Percentiles rank a stretch among this genome's conserved stretches.
Evolutionary conservation across 2,113 vertebrate genomes (phyloP).

Genomic region (Gymnobelideus leadbeateri): DNA sequence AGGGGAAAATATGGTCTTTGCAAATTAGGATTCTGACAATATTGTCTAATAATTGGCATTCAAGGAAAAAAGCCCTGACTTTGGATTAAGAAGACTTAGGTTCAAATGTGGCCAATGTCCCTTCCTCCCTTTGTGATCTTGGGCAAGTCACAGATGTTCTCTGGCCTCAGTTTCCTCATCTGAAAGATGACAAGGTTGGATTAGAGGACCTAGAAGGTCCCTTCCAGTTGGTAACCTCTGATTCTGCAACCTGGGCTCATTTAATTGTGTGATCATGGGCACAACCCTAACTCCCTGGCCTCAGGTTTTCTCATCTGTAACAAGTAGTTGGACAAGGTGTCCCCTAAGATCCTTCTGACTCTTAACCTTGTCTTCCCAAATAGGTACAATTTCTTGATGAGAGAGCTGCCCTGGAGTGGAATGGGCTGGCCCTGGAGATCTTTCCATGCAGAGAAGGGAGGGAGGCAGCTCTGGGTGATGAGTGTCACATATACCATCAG

Average conservation of each 20-base stretch:
- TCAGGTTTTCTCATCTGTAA: background rate
- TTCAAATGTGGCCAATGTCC: background rate
- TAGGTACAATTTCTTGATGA: too few species aligned
- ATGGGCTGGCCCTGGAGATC: too few species aligned
- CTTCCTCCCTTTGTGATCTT: background rate
- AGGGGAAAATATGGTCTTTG: background rate
- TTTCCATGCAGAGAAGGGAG: too few species aligned
- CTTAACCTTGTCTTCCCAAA: background rate
- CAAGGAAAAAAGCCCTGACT: background rate
- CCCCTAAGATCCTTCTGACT: background rate
- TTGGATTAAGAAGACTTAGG: background rate
- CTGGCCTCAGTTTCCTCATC: background rate
- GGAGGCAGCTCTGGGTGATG: background rate
- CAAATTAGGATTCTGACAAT: background rate
- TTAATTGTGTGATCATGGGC: background rate
- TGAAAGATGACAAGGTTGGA: background rate
- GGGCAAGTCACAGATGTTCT: background rate
- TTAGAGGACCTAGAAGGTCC: background rate
- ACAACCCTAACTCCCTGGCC: background rate
- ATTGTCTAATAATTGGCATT: background rate
- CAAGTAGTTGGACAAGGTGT: background rate
- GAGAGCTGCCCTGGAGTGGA: too few species aligned
- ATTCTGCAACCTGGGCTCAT: background rate
- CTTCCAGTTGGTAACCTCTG: background rate
- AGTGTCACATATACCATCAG: background rate